Evolutionary conservation across 2,888 invertebrate species (phyloP).

Genomic region (Drosophila buzzatii): DNA sequence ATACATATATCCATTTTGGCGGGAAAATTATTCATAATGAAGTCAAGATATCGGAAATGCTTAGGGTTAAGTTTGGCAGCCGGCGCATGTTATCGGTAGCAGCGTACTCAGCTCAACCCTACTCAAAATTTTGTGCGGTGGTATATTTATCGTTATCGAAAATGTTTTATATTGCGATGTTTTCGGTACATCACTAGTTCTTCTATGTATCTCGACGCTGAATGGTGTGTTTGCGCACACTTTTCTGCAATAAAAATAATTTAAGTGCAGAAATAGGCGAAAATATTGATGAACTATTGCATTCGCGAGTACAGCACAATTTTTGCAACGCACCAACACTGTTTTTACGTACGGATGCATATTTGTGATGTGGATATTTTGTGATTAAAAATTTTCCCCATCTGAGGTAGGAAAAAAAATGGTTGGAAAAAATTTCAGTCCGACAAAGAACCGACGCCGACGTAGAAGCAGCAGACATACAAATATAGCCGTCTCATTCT

Average conservation of each 20-base stretch:
- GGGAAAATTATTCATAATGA: neutral
- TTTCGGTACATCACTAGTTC: constrained; percentile 44
- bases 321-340: constrained; percentile 66
- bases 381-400: constrained; percentile 86
- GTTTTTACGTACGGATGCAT: constrained; percentile 86
- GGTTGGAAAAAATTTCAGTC: constrained; percentile 68
- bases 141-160: constrained; percentile 30
- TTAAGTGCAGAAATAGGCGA: constrained; percentile 57
- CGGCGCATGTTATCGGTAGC: neutral
- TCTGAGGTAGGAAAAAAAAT: constrained; percentile 86
- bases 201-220: constrained; percentile 50
- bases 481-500: constrained; percentile 81
- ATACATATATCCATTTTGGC: neutral
- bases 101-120: constrained; percentile 7
- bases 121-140: neutral
- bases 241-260: constrained; percentile 51
- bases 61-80: neutral
- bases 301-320: constrained; percentile 48
- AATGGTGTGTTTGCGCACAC: constrained; percentile 65
- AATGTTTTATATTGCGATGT: constrained; percentile 17
- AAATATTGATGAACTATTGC: constrained; percentile 48
- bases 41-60: too few species aligned
- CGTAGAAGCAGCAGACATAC: constrained; percentile 84
- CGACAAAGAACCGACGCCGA: constrained; percentile 82
- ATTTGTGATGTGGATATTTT: constrained; percentile 86